phyloP scores from a whole-genome alignment of 2,797 vertebrate genomes.

The Heliangelus exortis region DNA sequence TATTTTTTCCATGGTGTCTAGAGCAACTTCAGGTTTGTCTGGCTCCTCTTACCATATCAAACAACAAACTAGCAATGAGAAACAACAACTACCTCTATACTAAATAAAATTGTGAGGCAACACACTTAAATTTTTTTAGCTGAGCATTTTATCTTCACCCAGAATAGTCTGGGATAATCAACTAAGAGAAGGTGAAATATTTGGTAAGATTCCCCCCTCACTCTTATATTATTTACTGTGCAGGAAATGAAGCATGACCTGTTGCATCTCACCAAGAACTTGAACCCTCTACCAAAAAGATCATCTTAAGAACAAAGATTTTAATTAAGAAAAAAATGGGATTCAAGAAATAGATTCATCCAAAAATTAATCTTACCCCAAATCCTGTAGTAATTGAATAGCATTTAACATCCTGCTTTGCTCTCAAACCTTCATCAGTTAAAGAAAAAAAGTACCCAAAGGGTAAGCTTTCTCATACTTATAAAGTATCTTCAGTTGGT shows the following conservation, averaged over 20 bases:
- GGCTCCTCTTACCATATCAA: background rate
- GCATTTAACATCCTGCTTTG: background rate
- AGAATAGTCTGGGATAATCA: background rate
- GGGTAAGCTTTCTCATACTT: background rate
- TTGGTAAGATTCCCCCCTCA: background rate
- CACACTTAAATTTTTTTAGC: background rate
- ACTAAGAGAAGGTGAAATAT: background rate
- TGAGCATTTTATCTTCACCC: background rate
- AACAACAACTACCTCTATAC: rapidly evolving
- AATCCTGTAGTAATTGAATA: background rate
- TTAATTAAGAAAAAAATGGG: background rate
- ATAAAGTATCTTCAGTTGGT: background rate
- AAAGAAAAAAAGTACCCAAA: background rate
- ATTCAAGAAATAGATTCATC: background rate
- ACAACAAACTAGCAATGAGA: background rate
- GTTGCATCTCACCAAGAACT: background rate
- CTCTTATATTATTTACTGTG: background rate
- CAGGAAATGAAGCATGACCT: background rate
- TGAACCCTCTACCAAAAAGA: background rate
- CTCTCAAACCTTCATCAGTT: background rate
- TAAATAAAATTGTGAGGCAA: background rate
- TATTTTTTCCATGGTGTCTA: background rate
- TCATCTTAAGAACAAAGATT: background rate
- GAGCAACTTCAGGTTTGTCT: background rate
- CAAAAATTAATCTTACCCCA: background rate